Base-by-base conservation (phyloP, 2,888 invertebrate genomes). In the Pilophorus perplexus region DNA sequence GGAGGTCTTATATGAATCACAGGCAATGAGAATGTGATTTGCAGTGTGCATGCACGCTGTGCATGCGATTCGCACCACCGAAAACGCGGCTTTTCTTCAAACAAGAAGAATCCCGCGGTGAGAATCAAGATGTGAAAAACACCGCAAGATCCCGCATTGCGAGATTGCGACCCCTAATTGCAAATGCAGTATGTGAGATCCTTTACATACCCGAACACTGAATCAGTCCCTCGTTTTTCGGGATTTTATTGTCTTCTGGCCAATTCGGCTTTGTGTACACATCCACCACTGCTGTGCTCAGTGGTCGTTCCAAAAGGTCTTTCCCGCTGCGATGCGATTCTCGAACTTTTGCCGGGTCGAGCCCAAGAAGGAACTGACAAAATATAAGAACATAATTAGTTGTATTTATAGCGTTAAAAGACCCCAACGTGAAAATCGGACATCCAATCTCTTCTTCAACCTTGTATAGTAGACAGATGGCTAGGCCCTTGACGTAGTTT, bases 381-480 rank as follows among this genome's bases (percentile, higher is more conserved):
- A 10, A 54, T 2, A 25, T 23, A 27, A 6, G 2, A 8, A 50
- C 10, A 23, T n/a, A 23, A 50, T 23, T 8, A 5, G 22, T 38
- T 38, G 3, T 38, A 14, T 38, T 38, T 2, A 33, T 33, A 10
- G 14, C 6, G 14, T 38, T n/a, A n/a, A n/a, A n/a, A n/a, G n/a
- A n/a, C n/a, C n/a, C n/a, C n/a, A n/a, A n/a, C n/a, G n/a, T n/a
- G n/a, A 38, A 38, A 44, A 44, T 44, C 3, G 2, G 2, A 8
- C 3, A 44, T 14, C 12, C 16, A 44, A 8, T 44, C 3, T 44
- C 10, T 44, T 44, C 10, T 44, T 3, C 72, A 75, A 87, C 89
- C 82, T 91, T 93, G 76, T 91, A 93, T 74, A 93, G 86, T 22
- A 93, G 77, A 3, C 86, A 82, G 65, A 87, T 79, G 0, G 91